Evolutionary conservation across 2,113 vertebrate genomes (phyloP).

Genomic region (Anhinga rufa): DNA sequence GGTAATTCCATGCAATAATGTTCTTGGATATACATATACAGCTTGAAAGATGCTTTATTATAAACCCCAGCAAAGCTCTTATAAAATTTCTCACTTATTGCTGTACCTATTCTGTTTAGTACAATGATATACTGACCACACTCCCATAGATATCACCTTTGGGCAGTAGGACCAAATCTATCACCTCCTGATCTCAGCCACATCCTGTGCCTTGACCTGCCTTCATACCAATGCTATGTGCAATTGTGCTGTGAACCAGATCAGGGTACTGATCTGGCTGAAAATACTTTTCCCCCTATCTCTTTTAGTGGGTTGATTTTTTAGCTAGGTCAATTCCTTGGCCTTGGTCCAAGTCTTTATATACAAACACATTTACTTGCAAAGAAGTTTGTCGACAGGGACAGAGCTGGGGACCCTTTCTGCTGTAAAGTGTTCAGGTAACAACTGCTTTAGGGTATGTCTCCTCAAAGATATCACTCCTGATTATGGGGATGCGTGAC

Average conservation of each 20-base stretch:
- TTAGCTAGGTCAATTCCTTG: background rate
- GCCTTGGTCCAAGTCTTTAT: background rate
- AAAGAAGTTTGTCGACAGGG: background rate
- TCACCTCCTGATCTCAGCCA: background rate
- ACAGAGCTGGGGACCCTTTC: background rate
- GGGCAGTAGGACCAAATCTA: background rate
- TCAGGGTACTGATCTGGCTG: background rate
- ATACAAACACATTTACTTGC: background rate
- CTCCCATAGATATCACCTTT: background rate
- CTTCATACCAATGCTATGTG: background rate
- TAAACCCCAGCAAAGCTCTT: background rate
- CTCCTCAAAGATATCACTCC: background rate
- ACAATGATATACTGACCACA: background rate
- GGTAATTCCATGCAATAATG: background rate
- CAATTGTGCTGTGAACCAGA: background rate
- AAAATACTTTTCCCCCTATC: background rate
- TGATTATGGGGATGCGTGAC: fast-evolving
- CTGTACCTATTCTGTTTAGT: background rate
- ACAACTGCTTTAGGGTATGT: background rate
- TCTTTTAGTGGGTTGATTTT: background rate
- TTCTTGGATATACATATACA: background rate
- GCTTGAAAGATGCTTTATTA: background rate
- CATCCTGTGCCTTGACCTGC: background rate
- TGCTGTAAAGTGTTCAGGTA: background rate
- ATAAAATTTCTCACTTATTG: background rate